phyloP scores from a whole-genome alignment of 2,113 vertebrate genomes.

The Boleophthalmus pectinirostris region DNA sequence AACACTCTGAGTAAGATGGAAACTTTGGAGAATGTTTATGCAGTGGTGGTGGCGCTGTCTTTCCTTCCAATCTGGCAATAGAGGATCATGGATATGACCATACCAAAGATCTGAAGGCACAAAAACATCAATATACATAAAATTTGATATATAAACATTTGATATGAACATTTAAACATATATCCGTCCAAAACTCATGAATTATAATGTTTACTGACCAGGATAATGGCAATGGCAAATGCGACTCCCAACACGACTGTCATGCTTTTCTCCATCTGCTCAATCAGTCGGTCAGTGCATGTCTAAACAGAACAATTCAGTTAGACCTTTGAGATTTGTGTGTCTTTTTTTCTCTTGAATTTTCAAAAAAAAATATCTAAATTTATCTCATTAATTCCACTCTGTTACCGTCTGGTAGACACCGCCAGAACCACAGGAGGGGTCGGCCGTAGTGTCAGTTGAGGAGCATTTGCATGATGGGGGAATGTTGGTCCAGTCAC shows the following conservation, averaged over 20 bases:
- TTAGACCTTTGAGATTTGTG: not conserved
- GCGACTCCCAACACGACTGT: slow-evolving; percentile 64
- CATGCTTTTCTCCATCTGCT: slow-evolving; percentile 40
- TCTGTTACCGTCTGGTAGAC: slow-evolving; percentile 40
- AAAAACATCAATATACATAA: not conserved
- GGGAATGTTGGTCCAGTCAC: slow-evolving; percentile 35
- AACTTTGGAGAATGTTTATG: slow-evolving; percentile 24
- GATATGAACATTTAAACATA: no score
- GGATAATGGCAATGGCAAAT: slow-evolving; percentile 64
- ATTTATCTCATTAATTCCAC: not conserved
- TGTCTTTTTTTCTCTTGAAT: no score
- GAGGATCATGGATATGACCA: slow-evolving; percentile 70
- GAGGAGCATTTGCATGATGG: slow-evolving; percentile 58
- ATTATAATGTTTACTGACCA: slow-evolving; percentile 51
- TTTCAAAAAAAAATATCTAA: not conserved
- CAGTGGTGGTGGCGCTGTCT: slow-evolving; percentile 12
- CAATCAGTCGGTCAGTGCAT: slow-evolving; percentile 37
- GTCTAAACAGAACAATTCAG: slow-evolving; percentile 35
- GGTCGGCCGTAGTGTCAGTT: fast-evolving
- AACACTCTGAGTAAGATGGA: no score
- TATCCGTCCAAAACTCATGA: not conserved
- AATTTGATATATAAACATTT: not conserved
- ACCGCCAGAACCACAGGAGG: not conserved
- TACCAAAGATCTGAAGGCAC: slow-evolving; percentile 65
- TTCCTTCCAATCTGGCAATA: slow-evolving; percentile 67